A percentile compares a stretch with the other conserved stretches of the same genome.
These are phyloP conservation scores for Chouioia cunea DNA, from an alignment of 2,888 invertebrate species.

Conservation along the genomic window DNA sequence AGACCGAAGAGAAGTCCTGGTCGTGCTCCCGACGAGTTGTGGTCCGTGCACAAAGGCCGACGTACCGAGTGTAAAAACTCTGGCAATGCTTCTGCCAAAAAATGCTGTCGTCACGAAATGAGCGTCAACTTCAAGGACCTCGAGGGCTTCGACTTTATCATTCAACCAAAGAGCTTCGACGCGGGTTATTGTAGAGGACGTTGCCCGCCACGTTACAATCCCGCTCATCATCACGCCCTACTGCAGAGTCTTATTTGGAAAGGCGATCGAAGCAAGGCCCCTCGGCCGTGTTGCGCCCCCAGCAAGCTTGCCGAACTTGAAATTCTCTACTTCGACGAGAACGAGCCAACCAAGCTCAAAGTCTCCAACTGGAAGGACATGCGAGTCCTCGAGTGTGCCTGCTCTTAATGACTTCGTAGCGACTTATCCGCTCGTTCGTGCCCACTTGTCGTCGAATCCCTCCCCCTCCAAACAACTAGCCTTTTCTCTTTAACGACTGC, in stretches of 20 bases:
- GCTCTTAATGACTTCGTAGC: too few species aligned
- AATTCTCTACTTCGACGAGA: conserved; percentile 76
- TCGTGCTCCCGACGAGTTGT: conserved; percentile 57
- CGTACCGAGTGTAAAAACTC: conserved; percentile 72
- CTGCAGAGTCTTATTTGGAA: conserved; percentile 78
- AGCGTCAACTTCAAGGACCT: conserved; percentile 77
- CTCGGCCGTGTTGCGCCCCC: conserved; percentile 79
- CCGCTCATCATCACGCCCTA: conserved; percentile 79
- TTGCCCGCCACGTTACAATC: conserved; percentile 78
- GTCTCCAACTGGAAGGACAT: conserved; percentile 80
- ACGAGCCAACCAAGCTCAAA: conserved; percentile 74
- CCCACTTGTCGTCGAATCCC: not conserved
- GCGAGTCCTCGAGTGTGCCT: conserved; percentile 80
- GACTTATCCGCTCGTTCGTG: too few species aligned
- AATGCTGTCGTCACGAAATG: conserved; percentile 78
- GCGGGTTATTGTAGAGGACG: conserved; percentile 80
- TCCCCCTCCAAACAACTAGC: too few species aligned
- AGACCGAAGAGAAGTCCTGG: conserved; percentile 57
- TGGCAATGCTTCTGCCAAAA: conserved; percentile 70
- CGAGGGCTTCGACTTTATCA: conserved; percentile 75
- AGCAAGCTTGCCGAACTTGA: conserved; percentile 76
- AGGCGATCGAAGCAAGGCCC: conserved; percentile 71
- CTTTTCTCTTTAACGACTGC: too few species aligned
- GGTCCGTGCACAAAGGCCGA: conserved; percentile 66
- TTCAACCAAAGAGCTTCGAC: conserved; percentile 79